Conservation (phyloP, 2,113 vertebrate genomes). For the Chaenogobius annularis region DNA sequence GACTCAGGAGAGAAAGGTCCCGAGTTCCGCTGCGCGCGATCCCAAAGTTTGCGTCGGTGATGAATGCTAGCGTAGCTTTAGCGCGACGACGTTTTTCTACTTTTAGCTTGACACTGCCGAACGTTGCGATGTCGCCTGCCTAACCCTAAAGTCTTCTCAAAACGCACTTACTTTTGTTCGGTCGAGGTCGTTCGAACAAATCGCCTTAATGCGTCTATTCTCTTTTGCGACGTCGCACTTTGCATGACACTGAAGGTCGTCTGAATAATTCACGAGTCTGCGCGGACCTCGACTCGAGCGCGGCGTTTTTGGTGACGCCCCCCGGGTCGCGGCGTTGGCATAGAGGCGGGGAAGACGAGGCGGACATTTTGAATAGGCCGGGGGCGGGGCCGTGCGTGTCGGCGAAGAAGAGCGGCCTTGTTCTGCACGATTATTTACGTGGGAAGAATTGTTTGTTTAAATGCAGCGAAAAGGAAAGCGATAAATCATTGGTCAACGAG, state of each 20-base stretch:
- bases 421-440: constrained; percentile 70
- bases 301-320: background rate
- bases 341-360: background rate
- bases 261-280: constrained; percentile 7
- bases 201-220: background rate
- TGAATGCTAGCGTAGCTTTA: too few relatives aligned
- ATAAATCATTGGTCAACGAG: constrained; percentile 54
- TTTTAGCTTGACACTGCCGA: too few relatives aligned
- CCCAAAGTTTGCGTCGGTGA: too few relatives aligned
- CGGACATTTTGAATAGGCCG: constrained; percentile 39
- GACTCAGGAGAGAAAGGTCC: too few relatives aligned
- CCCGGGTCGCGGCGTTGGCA: background rate
- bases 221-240: background rate
- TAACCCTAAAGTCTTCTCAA: background rate
- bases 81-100: too few relatives aligned
- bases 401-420: constrained; percentile 49
- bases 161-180: background rate
- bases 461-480: constrained; percentile 55
- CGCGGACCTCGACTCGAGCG: constrained; percentile 28
- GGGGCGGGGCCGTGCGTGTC: constrained; percentile 36
- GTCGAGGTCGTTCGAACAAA: background rate
- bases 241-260: constrained; percentile 13
- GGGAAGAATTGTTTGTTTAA: constrained; percentile 67
- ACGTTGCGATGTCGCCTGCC: too few relatives aligned
- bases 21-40: too few relatives aligned